Percentiles rank a stretch among this genome's conserved stretches.
These are phyloP conservation scores for Etheostoma nigrum DNA, from an alignment of 2,797 vertebrate genomes.

Conservation along the genomic window DNA sequence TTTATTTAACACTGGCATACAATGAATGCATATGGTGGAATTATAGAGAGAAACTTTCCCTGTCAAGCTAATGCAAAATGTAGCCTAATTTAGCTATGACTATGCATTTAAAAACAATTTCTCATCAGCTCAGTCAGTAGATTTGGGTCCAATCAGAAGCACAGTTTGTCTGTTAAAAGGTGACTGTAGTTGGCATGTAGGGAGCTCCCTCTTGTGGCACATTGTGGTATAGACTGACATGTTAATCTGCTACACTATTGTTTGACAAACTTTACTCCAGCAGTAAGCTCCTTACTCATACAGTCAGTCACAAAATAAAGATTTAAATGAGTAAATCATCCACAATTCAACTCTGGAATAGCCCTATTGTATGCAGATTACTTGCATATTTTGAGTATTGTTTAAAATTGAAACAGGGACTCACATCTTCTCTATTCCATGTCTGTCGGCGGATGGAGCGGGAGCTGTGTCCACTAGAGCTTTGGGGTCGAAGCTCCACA, in stretches of 20 bases:
- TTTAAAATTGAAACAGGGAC: conserved; percentile 42
- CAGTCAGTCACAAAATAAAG: not conserved
- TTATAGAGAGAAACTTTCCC: not conserved
- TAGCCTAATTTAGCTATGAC: not conserved
- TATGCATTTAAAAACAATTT: not conserved
- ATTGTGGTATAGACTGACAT: not conserved
- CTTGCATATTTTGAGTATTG: not conserved
- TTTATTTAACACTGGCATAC: not conserved
- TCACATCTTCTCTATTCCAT: conserved; percentile 96
- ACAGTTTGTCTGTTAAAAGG: not conserved
- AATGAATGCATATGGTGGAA: not conserved
- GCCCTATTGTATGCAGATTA: not conserved
- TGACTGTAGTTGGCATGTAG: not conserved
- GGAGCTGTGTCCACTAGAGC: conserved; percentile 84
- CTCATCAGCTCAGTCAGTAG: not conserved
- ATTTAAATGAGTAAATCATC: not conserved
- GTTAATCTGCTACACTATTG: not conserved
- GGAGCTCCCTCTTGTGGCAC: conserved; percentile 60
- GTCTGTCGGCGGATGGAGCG: conserved; percentile 93
- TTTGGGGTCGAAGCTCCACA: conserved; percentile 85
- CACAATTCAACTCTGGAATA: not conserved
- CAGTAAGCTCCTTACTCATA: not conserved
- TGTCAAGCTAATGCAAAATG: not conserved
- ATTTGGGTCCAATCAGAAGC: not conserved
- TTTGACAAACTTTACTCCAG: not conserved